phyloP scores from a whole-genome alignment of 35 echinoderm and acorn worm species.

The Lytechinus variegatus region DNA sequence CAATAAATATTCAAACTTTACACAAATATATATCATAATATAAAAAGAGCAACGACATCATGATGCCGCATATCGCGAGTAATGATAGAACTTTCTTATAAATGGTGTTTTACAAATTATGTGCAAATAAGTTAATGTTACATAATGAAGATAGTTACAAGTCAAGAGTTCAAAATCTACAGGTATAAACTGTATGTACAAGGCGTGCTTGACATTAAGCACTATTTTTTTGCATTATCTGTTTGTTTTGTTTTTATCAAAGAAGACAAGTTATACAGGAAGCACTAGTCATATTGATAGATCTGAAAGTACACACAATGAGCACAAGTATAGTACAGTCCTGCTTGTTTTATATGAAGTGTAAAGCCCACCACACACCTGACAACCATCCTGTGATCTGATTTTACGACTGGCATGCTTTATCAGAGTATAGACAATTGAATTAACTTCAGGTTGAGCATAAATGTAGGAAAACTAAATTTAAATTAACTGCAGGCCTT shows the following conservation, averaged over 20 bases:
- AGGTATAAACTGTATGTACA: conserved; percentile 53
- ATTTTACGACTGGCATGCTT: no score
- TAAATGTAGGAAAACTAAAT: no score
- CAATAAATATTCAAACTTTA: conserved; percentile 52
- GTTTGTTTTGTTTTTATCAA: conserved; percentile 10
- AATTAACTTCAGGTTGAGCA: no score
- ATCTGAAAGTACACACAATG: neutral
- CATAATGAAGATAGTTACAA: conserved; percentile 49
- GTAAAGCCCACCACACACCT: neutral
- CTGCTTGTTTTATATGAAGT: neutral
- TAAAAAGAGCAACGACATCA: conserved; percentile 22
- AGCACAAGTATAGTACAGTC: neutral
- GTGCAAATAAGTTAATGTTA: conserved; percentile 52
- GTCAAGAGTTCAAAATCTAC: conserved; percentile 45
- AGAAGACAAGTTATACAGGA: conserved; percentile 26
- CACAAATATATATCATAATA: neutral
- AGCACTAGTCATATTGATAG: conserved; percentile 36
- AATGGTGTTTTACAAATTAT: conserved; percentile 38
- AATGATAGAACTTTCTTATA: neutral
- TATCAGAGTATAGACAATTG: no score
- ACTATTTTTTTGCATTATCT: neutral
- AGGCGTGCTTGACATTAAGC: neutral
- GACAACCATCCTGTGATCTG: no score
- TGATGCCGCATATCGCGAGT: neutral
- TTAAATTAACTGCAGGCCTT: no score